Base-by-base conservation (phyloP, 2,888 invertebrate genomes). In the Trachelus tabidus region DNA sequence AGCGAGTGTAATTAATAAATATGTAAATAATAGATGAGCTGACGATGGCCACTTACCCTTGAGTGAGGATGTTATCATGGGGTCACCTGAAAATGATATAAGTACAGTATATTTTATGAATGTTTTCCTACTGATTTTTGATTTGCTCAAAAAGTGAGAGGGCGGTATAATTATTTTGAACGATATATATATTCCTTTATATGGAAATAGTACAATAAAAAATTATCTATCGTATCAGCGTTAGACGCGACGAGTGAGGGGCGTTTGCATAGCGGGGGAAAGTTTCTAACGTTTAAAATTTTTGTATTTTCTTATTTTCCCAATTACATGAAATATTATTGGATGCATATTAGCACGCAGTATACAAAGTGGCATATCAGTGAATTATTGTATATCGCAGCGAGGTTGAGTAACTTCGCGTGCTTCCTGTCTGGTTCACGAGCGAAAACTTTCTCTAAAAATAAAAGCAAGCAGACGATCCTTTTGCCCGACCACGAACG, bases 61-160 rank as follows among this genome's bases (percentile, higher is more conserved):
- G 82, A 91, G 89, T 85, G 91, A 91, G 87, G 91, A 91, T 89
- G 91, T 91, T 90, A 91, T 91, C 91, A 91, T 91, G 86, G 91
- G 91, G 81, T 91, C 91, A 90, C 91, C 91, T 91, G 91, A 89
- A 91, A 91, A 90, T 84, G 87, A 90, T 86, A 90, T 81, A 89
- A 89, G 84, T 89, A 89, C 85, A 90, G 56, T 56, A 85, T 90
- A 88, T 87, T 88, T 88, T 84, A 83, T 88, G 84, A 87, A 85
- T 82, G 85, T 87, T 80, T 23, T 23, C 56, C 23, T 9, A 23
- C 9, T 56, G 56, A 2, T 15, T 56, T 56, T 56, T 23, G 0
- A 56, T 56, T 56, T 23, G 23, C 56, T 56, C 35, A 56, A 9
- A 23, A 23, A 56, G 23, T 23, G 23, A 23, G 23, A 15, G 23